phyloP scores from a whole-genome alignment of 1,140 invertebrate genomes.

The Meloidogyne floridensis region DNA sequence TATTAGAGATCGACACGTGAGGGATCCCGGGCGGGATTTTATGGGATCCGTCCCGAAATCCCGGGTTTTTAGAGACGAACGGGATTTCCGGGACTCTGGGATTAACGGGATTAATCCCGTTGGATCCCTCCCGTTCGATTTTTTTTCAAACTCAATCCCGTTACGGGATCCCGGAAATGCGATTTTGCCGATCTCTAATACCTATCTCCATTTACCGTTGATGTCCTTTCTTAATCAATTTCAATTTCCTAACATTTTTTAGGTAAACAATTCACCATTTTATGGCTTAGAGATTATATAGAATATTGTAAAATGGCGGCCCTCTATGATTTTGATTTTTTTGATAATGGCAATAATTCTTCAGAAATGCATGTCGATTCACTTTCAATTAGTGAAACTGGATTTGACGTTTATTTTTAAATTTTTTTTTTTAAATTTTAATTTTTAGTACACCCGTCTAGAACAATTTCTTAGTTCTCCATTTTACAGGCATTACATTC shows the following conservation, averaged over 20 bases:
- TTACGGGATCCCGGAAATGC: no score
- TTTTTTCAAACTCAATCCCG: no score
- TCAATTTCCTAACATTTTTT: not conserved
- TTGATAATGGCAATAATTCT: conserved; percentile 31
- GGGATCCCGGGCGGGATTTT: no score
- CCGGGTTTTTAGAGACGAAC: no score
- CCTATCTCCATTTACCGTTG: no score
- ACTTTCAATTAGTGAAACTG: conserved; percentile 27
- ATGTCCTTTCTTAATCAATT: no score
- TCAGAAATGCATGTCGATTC: conserved; percentile 14
- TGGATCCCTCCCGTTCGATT: no score
- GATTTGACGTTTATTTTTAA: conserved; percentile 30
- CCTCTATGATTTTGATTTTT: conserved; percentile 52
- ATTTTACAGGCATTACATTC: conserved; percentile 45
- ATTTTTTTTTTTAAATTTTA: not conserved
- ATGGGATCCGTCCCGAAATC: no score
- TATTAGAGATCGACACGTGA: no score
- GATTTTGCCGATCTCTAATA: no score
- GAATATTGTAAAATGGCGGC: conserved; percentile 44
- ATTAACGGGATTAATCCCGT: no score
- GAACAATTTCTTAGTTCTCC: conserved; percentile 48
- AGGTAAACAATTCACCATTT: conserved; percentile 48
- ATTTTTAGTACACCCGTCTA: conserved; percentile 29
- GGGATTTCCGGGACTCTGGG: no score
- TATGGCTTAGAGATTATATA: conserved; percentile 58